Evolutionary conservation across 2,888 invertebrate species (phyloP).

Genomic region (Hemistola chrysoprasaria): DNA sequence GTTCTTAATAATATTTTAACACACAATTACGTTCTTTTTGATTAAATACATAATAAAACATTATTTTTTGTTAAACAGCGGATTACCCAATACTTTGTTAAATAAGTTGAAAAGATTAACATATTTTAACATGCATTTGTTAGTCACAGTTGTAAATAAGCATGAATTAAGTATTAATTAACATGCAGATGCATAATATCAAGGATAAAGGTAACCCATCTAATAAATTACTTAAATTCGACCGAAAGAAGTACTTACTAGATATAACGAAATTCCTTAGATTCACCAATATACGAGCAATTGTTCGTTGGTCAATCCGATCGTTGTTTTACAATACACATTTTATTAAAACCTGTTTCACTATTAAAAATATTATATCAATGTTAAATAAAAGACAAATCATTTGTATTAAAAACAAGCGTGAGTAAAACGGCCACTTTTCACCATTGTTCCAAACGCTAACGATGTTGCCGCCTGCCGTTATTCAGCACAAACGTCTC

Average conservation of each 20-base stretch:
- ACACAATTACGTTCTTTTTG: too few relatives aligned
- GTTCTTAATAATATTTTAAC: too few relatives aligned
- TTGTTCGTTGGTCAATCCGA: neutral
- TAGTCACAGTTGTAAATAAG: slow-evolving; percentile 1
- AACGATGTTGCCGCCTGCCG: slow-evolving; percentile 1
- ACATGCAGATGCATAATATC: slow-evolving; percentile 6
- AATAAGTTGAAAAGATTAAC: neutral
- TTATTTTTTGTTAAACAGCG: too few relatives aligned
- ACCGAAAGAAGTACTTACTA: slow-evolving; percentile 31
- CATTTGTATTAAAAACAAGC: slow-evolving; percentile 1
- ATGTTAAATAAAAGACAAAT: neutral
- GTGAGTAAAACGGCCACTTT: neutral
- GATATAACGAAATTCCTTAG: slow-evolving; percentile 26
- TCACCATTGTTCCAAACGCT: neutral
- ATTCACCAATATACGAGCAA: slow-evolving; percentile 6
- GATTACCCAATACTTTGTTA: neutral
- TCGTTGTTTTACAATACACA: too few relatives aligned
- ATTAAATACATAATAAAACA: too few relatives aligned
- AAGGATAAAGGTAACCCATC: slow-evolving; percentile 2
- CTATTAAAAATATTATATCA: too few relatives aligned
- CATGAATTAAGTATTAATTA: slow-evolving; percentile 2
- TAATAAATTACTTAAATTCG: slow-evolving; percentile 10
- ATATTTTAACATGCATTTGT: slow-evolving; percentile 1
- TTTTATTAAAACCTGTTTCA: too few relatives aligned
- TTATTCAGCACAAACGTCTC: slow-evolving; percentile 12